Conservation (phyloP, 2,888 invertebrate genomes). For the Meta bourneti region DNA sequence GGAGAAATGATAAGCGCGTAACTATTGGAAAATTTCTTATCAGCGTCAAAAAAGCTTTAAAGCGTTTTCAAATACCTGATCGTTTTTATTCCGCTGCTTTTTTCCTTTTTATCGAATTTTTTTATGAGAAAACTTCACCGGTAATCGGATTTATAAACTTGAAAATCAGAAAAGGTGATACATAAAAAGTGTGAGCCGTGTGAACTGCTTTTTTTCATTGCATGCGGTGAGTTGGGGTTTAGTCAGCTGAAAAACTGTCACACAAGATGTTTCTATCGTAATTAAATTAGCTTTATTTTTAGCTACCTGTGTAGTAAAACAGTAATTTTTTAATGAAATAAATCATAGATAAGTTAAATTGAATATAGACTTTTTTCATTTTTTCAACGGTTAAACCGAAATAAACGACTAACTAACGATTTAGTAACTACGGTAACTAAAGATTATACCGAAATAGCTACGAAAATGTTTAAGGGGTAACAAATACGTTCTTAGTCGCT, state of each 20-base stretch:
- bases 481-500: too few relatives aligned
- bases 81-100: background rate
- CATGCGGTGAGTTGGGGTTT: background rate
- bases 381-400: too few relatives aligned
- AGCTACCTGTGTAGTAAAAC: too few relatives aligned
- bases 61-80: constrained; percentile 25
- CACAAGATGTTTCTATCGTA: background rate
- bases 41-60: constrained; percentile 35
- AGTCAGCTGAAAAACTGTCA: background rate
- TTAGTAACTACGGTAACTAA: too few relatives aligned
- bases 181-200: background rate
- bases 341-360: too few relatives aligned
- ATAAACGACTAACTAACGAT: too few relatives aligned
- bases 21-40: constrained; percentile 60
- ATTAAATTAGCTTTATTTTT: background rate
- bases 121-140: background rate
- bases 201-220: background rate
- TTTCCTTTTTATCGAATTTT: background rate
- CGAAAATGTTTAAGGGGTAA: too few relatives aligned
- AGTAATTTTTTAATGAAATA: too few relatives aligned
- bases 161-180: background rate
- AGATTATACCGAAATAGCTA: too few relatives aligned
- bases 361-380: too few relatives aligned
- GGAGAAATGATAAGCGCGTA: constrained; percentile 41
- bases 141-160: background rate